Evolutionary conservation across 30 jellyfish, hydroid and myxozoan genomes (phyloP), one percentile per base, ranked within the genome.

Genomic region (Hydractinia echinata): DNA sequence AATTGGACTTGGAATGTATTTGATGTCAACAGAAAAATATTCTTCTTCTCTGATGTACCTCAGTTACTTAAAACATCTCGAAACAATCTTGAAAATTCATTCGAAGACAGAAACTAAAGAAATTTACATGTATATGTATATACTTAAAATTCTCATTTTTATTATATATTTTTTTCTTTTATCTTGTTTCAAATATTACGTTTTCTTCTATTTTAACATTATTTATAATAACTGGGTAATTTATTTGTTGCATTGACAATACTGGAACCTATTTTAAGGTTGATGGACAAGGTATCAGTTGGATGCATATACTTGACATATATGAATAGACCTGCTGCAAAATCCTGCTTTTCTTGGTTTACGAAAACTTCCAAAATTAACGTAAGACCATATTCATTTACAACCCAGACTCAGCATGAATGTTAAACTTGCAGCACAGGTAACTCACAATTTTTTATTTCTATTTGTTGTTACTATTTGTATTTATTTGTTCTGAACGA

Each of bases 381-480:
- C 68, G 19, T 66, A 73, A 48, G 83, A 73, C 50, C 83, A 44
- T 73, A 72, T 16, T 19, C 54, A 72, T 21, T 49, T 72, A 18
- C n/a, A 54, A 8, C 83, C 83, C 7, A 18, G 64, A 73, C 20
- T 48, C 55, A 19, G 83, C 7, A 73, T 73, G 83, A 73, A 58
- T 7, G 83, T 73, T 11, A 73, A 73, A 18, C 83, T 73, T 54
- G 83, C 83, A 10, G 83, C 64, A 10, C 83, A 73, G 83, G 83
- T 73, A 73, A 4, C 19, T 72, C 58, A 72, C n/a, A n/a, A 44
- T 14, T 7, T 48, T 48, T 19, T 10, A 73, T 73, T 62, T 5
- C 30, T 62, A 6, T 62, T 39, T 56, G n/a, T 9, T 9, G n/a
- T n/a, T 56, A 56, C n/a, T 56, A 9, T 56, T 56, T 56, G 68